Evolutionary conservation across 2,888 invertebrate species (phyloP).

Genomic region (Heliothis peltigera): DNA sequence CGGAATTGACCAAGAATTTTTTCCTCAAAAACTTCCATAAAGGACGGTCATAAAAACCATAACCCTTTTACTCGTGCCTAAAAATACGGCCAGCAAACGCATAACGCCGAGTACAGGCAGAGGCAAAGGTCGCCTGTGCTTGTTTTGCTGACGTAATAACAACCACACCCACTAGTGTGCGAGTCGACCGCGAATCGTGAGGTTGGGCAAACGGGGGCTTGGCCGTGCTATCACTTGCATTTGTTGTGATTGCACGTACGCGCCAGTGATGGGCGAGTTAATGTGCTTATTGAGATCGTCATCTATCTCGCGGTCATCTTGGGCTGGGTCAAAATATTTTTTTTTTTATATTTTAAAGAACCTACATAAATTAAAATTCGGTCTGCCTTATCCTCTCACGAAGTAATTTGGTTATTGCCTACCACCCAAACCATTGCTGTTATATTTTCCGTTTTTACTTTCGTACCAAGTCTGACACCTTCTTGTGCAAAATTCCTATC

Average conservation of each 20-base stretch:
- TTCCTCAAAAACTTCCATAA: neutral
- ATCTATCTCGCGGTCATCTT: no score
- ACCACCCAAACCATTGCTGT: no score
- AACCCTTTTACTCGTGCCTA: constrained; percentile 4
- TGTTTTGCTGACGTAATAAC: constrained; percentile 54
- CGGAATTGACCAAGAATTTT: neutral
- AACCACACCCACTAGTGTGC: constrained; percentile 57
- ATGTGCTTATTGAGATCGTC: neutral
- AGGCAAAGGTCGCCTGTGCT: constrained; percentile 43
- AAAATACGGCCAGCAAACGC: constrained; percentile 15
- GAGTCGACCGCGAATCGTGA: constrained; percentile 40
- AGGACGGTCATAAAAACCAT: neutral
- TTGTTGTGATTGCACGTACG: constrained; percentile 8
- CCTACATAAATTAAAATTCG: no score
- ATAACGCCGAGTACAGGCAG: constrained; percentile 10
- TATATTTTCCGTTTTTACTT: neutral
- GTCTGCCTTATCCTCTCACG: no score
- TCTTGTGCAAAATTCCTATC: no score
- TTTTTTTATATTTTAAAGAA: no score
- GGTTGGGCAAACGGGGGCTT: constrained; percentile 45
- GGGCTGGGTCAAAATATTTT: no score
- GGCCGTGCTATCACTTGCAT: constrained; percentile 19
- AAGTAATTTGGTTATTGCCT: no score
- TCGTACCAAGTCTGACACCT: no score
- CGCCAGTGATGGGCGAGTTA: neutral